These are phyloP conservation scores for Drosophila ustulata DNA, from an alignment of 2,888 invertebrate species.

Conservation along the genomic window DNA sequence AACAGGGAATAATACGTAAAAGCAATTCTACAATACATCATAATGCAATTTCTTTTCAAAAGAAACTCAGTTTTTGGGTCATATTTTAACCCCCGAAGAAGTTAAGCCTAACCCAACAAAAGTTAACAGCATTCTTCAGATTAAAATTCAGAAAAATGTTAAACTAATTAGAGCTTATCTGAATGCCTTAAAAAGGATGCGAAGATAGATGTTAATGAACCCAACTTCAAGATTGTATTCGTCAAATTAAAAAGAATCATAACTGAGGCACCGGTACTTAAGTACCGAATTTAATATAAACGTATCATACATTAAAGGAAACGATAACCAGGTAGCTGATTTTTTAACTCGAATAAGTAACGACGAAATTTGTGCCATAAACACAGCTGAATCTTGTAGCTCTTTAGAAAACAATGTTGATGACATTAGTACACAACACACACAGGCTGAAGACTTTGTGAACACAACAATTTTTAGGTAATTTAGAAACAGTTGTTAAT, in stretches of 20 bases:
- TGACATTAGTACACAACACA: constrained; percentile 30
- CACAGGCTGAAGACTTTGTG: constrained; percentile 44
- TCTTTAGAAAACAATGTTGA: constrained; percentile 30
- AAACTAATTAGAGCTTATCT: constrained; percentile 39
- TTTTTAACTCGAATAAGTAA: constrained; percentile 30
- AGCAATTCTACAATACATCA: constrained; percentile 43
- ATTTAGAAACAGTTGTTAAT: constrained; percentile 45
- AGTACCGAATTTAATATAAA: constrained; percentile 39
- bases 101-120: constrained; percentile 6
- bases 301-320: constrained; percentile 41
- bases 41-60: constrained; percentile 19
- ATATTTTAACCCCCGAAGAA: constrained; percentile 2
- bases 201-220: constrained; percentile 33
- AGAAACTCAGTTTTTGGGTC: constrained; percentile 18
- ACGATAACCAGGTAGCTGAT: constrained; percentile 44
- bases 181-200: constrained; percentile 41
- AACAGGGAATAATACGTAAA: constrained; percentile 61
- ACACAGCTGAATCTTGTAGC: constrained; percentile 30
- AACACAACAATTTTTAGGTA: constrained; percentile 38
- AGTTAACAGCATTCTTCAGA: constrained; percentile 21
- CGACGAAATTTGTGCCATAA: constrained; percentile 18
- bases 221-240: constrained; percentile 27
- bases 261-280: constrained; percentile 33
- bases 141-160: constrained; percentile 22
- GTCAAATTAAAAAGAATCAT: constrained; percentile 34